Conservation (phyloP, 2,888 invertebrate genomes). For the Rugalucina vietnamica region DNA sequence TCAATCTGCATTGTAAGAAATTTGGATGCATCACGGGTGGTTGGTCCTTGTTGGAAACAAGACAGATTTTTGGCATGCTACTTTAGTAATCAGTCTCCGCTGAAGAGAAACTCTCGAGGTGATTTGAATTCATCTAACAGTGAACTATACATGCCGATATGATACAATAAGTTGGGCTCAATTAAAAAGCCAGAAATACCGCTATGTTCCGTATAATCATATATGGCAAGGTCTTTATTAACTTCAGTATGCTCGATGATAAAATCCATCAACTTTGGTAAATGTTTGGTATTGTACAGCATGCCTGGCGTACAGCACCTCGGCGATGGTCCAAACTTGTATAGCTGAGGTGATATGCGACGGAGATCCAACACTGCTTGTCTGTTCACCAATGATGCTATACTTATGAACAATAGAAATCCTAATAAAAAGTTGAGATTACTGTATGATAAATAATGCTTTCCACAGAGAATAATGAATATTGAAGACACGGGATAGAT, state of each 20-base stretch:
- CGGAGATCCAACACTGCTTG: constrained; percentile 75
- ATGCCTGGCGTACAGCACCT: constrained; percentile 82
- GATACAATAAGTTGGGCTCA: constrained; percentile 78
- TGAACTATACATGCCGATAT: constrained; percentile 78
- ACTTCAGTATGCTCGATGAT: constrained; percentile 44
- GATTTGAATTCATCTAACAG: constrained; percentile 54
- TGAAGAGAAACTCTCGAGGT: constrained; percentile 59
- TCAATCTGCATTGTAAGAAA: too few relatives aligned
- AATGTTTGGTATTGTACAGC: constrained; percentile 71
- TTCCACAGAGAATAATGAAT: background rate
- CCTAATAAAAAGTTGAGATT: constrained; percentile 40
- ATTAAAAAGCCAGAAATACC: constrained; percentile 68
- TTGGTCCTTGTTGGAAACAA: too few relatives aligned
- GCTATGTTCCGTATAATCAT: constrained; percentile 59
- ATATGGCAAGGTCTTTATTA: constrained; percentile 77
- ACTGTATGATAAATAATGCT: background rate
- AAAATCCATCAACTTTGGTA: constrained; percentile 58
- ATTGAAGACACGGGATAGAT: background rate
- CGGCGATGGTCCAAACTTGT: constrained; percentile 72
- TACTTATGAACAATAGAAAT: constrained; percentile 48
- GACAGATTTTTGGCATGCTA: too few relatives aligned
- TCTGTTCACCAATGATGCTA: constrained; percentile 67
- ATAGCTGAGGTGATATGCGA: constrained; percentile 68
- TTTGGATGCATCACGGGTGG: too few relatives aligned
- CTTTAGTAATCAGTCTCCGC: background rate